These are phyloP conservation scores for Hypselothyrea guttata DNA, from an alignment of 2,888 invertebrate species.

Conservation along the genomic window DNA sequence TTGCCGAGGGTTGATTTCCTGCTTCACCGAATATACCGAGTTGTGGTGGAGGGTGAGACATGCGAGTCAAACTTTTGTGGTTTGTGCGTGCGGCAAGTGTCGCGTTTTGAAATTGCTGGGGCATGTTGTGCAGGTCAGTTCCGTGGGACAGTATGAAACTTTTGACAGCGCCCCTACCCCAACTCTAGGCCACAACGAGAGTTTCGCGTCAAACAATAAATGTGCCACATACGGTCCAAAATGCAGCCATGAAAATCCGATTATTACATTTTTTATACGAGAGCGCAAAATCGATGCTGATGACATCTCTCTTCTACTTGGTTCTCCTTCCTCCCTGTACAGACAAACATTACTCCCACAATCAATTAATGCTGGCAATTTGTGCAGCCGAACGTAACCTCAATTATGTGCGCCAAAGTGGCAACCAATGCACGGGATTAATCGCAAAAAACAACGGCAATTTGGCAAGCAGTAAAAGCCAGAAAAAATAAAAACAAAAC, in stretches of 20 bases:
- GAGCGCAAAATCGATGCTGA: constrained; percentile 12
- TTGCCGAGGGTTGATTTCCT: constrained; percentile 60
- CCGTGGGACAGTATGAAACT: constrained; percentile 31
- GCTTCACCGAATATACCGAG: background rate
- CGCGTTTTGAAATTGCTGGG: constrained; percentile 48
- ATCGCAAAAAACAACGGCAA: constrained; percentile 65
- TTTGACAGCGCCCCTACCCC: constrained; percentile 23
- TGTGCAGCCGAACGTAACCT: constrained; percentile 74
- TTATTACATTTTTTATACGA: constrained; percentile 65
- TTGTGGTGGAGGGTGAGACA: background rate
- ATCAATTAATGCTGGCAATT: constrained; percentile 77
- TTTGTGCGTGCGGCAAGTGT: constrained; percentile 50
- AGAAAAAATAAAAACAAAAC: constrained; percentile 31
- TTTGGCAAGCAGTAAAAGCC: constrained; percentile 45
- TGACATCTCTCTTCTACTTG: too few relatives aligned
- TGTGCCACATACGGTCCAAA: constrained; percentile 60
- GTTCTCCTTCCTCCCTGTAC: background rate
- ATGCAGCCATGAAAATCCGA: constrained; percentile 71
- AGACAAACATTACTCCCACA: constrained; percentile 27
- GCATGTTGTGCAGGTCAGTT: constrained; percentile 55
- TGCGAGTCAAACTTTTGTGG: constrained; percentile 44
- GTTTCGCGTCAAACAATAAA: constrained; percentile 58
- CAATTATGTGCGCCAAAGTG: constrained; percentile 75
- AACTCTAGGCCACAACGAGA: constrained; percentile 1
- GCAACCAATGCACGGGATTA: constrained; percentile 62